Percentiles rank a stretch among this genome's conserved stretches.
Conservation (phyloP, 2,113 vertebrate genomes). For the Albula goreensis region DNA sequence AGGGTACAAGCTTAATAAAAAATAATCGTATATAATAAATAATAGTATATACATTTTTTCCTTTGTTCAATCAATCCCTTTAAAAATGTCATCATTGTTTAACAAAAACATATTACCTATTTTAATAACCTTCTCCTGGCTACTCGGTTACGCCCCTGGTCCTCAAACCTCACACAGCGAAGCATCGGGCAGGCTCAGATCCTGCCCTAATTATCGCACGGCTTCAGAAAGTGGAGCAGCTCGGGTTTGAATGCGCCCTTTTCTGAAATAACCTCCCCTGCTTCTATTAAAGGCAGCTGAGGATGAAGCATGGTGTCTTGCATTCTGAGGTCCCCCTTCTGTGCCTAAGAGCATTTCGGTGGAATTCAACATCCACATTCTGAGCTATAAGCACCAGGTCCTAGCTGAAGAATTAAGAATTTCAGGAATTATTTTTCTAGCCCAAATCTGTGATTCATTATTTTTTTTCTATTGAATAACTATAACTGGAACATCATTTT, state of each 20-base stretch:
- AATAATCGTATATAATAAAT: no score
- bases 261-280: slow-evolving; percentile 53
- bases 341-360: not conserved
- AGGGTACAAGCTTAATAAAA: no score
- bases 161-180: slow-evolving; percentile 55
- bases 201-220: slow-evolving; percentile 67
- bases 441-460: no score
- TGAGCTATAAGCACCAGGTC: not conserved
- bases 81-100: no score
- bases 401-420: not conserved
- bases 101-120: no score
- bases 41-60: no score
- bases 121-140: slow-evolving; percentile 38
- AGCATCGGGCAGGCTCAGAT: slow-evolving; percentile 71
- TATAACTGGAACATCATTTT: no score
- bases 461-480: no score
- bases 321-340: slow-evolving; percentile 7
- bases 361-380: not conserved
- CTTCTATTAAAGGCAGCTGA: slow-evolving; percentile 34
- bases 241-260: slow-evolving; percentile 41
- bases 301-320: slow-evolving; percentile 11
- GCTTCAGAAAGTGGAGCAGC: slow-evolving; percentile 65
- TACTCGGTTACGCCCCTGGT: slow-evolving; percentile 55
- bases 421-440: no score
- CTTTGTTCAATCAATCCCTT: no score